phyloP scores from a whole-genome alignment of 2,888 invertebrate species.

The Caenorhabditis sp. region DNA sequence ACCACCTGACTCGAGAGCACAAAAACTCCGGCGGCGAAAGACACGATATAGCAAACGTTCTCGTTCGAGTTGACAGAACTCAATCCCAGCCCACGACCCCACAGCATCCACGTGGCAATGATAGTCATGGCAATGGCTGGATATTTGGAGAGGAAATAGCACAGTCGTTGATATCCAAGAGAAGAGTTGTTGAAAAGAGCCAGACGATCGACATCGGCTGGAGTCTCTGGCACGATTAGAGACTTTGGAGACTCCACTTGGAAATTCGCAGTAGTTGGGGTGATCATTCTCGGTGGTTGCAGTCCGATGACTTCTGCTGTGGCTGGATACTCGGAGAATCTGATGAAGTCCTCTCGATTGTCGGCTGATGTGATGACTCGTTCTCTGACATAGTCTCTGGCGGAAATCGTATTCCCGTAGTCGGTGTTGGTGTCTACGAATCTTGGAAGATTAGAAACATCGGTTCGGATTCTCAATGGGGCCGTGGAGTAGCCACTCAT shows the following conservation, averaged over 20 bases:
- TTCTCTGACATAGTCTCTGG: slow-evolving; percentile 30
- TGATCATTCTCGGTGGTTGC: slow-evolving; percentile 40
- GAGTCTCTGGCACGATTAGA: slow-evolving; percentile 28
- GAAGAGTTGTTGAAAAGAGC: slow-evolving; percentile 63
- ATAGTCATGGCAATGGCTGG: slow-evolving; percentile 63
- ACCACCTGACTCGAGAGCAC: slow-evolving; percentile 54
- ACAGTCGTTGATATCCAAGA: slow-evolving; percentile 59
- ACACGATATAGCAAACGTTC: slow-evolving; percentile 60
- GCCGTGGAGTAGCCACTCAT: slow-evolving; percentile 43
- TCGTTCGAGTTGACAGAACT: slow-evolving; percentile 48
- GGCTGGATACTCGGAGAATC: slow-evolving; percentile 55
- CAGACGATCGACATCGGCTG: slow-evolving; percentile 53
- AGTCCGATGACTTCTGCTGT: slow-evolving; percentile 59
- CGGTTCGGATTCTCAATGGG: slow-evolving; percentile 56
- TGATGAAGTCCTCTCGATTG: slow-evolving; percentile 33
- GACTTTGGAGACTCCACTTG: neutral
- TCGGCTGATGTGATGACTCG: slow-evolving; percentile 17
- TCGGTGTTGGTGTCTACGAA: slow-evolving; percentile 50
- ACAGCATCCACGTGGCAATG: slow-evolving; percentile 66
- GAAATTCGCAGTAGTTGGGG: slow-evolving; percentile 3
- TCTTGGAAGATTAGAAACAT: slow-evolving; percentile 42
- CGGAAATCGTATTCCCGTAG: neutral
- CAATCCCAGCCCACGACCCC: slow-evolving; percentile 64
- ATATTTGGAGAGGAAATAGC: slow-evolving; percentile 50
- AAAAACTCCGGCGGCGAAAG: slow-evolving; percentile 56